Evolutionary conservation across 2,888 invertebrate species (phyloP).

Genomic region (Leucophenga montana): DNA sequence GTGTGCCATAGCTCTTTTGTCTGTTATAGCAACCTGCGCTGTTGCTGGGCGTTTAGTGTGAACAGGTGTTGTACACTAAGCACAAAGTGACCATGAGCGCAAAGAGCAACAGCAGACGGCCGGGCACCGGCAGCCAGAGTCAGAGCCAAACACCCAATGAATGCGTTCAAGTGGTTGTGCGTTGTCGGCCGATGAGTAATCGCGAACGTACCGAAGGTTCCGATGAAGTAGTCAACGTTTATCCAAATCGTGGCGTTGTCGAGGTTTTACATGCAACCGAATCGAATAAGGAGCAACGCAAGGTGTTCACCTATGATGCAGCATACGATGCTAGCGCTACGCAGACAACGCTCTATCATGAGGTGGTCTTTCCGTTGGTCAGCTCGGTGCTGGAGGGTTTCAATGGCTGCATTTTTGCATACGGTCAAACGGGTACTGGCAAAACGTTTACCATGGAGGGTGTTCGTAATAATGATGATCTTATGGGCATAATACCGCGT

Average conservation of each 20-base stretch:
- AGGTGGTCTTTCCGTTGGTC: constrained; percentile 94
- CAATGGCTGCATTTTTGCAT: constrained; percentile 99
- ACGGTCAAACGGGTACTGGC: constrained; percentile 99
- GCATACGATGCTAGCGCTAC: constrained; percentile 92
- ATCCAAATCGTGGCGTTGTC: constrained; percentile 89
- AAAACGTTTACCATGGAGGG: constrained; percentile 84
- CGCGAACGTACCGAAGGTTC: constrained; percentile 80
- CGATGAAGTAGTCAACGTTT: constrained; percentile 82
- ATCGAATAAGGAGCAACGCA: constrained; percentile 82
- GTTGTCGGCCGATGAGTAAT: constrained; percentile 95
- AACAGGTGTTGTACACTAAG: no score
- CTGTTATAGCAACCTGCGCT: no score
- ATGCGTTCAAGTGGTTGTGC: constrained; percentile 96
- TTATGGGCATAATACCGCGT: constrained; percentile 90
- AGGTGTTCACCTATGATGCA: constrained; percentile 97
- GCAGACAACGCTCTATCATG: constrained; percentile 95
- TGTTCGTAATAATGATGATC: constrained; percentile 78
- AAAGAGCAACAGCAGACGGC: constrained; percentile 61
- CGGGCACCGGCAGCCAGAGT: constrained; percentile 56
- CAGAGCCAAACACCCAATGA: constrained; percentile 77
- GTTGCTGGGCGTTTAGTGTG: no score
- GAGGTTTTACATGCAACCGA: constrained; percentile 87
- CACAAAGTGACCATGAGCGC: constrained; percentile 61
- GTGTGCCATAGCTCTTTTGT: no score
- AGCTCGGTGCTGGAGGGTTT: constrained; percentile 97